Evolutionary conservation across 2,888 invertebrate genomes (phyloP), one percentile per base, ranked within the genome.

Genomic region (Allygus modestus): DNA sequence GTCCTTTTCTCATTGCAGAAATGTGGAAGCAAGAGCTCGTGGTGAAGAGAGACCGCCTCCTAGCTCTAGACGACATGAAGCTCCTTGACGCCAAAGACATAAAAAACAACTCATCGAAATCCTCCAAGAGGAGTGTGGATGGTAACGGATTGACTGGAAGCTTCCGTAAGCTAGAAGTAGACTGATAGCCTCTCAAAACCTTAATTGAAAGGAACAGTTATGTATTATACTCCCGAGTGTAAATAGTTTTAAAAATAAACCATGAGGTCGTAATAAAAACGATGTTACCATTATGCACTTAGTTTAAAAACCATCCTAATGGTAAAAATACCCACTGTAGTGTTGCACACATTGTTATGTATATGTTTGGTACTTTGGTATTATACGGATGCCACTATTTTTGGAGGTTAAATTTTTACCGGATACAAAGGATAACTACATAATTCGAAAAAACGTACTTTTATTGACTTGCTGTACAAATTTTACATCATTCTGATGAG

Each of bases 1-100:
- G n/a, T n/a, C n/a, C n/a, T n/a, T n/a, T n/a, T n/a, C 37, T 9
- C 9, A 7, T 37, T 89, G 23, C 90, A 94, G 95, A 93, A 84
- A 89, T 94, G 77, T 96, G 95, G 95, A 94, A 94, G 89, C 92
- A 92, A 86, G 96, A 96, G 89, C 89, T 96, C 43, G 89, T 92
- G 26, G 91, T 90, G 26, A 91, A 92, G 61, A 92, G 94, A 84
- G 93, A 94, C 85, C 92, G 90, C 5, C 89, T 96, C 17, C 89
- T 95, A 85, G 91, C 92, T 26, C 93, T 95, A 89, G 96, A 96
- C 90, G 92, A 93, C 87, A 94, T 96, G 94, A 92, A 91, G 71
- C 94, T 96, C 0, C 91, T 89, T 12, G 88, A 88, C 75, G 88
- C 88, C 85, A 87, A 86, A 54, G 86, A 88, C 86, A 88, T 88